These are phyloP conservation scores for Mugil cephalus DNA, from an alignment of 2,113 vertebrate genomes.

Conservation along the genomic window DNA sequence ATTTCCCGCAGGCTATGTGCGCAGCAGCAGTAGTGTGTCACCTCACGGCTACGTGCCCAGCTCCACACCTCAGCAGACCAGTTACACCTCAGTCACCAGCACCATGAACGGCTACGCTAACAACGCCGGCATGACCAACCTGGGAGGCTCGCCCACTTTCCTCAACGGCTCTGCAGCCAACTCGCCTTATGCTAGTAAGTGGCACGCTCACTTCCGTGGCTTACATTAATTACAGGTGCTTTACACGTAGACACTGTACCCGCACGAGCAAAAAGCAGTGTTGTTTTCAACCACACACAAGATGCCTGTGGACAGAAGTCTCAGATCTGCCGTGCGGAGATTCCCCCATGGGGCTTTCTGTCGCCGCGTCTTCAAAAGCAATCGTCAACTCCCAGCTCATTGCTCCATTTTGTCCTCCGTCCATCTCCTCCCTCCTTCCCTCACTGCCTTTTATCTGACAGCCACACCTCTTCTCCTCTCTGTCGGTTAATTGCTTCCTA, in stretches of 20 bases:
- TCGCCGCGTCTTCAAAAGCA: constrained; percentile 63
- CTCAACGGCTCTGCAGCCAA: constrained; percentile 98
- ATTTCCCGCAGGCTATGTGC: constrained; percentile 90
- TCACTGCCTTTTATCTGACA: constrained; percentile 64
- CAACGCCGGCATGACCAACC: constrained; percentile 94
- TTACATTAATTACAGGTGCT: constrained; percentile 10
- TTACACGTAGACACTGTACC: background rate
- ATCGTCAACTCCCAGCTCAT: constrained; percentile 37
- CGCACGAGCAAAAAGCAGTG: background rate
- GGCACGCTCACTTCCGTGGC: background rate
- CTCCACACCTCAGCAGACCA: constrained; percentile 97
- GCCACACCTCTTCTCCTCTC: constrained; percentile 59
- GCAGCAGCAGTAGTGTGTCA: constrained; percentile 97
- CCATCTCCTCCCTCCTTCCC: constrained; percentile 48
- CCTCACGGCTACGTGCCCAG: constrained; percentile 98
- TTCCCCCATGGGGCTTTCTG: constrained; percentile 57
- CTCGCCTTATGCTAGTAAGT: constrained; percentile 99
- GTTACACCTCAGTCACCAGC: constrained; percentile 96
- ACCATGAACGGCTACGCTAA: constrained; percentile 98
- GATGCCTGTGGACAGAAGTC: constrained; percentile 14
- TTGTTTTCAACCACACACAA: background rate
- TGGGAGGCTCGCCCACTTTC: constrained; percentile 96
- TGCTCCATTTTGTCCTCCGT: constrained; percentile 49
- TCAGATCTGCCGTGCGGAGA: constrained; percentile 48
- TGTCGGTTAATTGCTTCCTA: constrained; percentile 68